Conservation (phyloP, 2,888 invertebrate genomes). For the Troilus luridus region DNA sequence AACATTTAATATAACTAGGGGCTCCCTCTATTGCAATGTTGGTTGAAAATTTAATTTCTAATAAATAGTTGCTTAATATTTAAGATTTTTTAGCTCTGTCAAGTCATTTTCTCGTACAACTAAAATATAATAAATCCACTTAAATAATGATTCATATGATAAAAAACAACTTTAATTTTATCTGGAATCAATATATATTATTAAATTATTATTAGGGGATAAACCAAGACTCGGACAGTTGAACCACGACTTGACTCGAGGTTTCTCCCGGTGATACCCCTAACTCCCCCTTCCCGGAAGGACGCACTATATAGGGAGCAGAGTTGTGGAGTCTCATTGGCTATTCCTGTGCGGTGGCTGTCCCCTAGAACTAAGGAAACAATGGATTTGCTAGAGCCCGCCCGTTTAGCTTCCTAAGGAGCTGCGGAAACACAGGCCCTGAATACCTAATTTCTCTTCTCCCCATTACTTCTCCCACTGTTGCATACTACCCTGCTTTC, state of each 20-base stretch:
- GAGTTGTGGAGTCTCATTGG: neutral
- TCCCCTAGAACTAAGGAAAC: conserved; percentile 48
- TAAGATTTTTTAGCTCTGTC: too few relatives aligned
- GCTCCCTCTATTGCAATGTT: too few relatives aligned
- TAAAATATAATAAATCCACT: too few relatives aligned
- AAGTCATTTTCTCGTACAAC: too few relatives aligned
- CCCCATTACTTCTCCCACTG: conserved; percentile 31
- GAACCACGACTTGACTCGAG: neutral
- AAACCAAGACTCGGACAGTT: neutral
- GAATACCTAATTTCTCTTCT: conserved; percentile 50
- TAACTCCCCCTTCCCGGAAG: neutral
- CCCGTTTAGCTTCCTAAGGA: conserved; percentile 52
- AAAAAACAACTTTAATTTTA: too few relatives aligned
- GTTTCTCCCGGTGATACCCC: neutral
- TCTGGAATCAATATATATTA: too few relatives aligned
- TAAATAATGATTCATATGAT: too few relatives aligned
- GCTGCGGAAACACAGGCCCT: conserved; percentile 48
- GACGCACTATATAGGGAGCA: conserved; percentile 15
- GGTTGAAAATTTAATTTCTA: too few relatives aligned
- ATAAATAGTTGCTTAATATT: too few relatives aligned
- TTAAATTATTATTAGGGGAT: too few relatives aligned
- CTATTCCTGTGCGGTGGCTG: conserved; percentile 29
- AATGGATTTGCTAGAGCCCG: conserved; percentile 40
- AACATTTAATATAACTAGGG: too few relatives aligned
- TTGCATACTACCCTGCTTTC: conserved; percentile 14